A percentile compares a stretch with the other conserved stretches of the same genome.
Conservation (phyloP, 2,888 invertebrate species). For the Eristalis arbustorum region DNA sequence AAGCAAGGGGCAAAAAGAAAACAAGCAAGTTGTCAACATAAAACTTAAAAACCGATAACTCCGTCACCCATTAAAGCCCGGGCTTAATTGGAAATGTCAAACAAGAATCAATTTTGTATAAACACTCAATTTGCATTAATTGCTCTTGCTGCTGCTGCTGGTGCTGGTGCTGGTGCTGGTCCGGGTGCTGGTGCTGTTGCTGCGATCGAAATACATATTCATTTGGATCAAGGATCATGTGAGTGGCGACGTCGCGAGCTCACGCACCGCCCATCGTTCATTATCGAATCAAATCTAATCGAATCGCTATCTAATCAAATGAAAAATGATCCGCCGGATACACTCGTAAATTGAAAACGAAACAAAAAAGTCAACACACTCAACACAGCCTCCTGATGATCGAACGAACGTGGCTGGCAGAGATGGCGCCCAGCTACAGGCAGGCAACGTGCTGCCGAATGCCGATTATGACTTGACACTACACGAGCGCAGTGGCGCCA, state of each 20-base stretch:
- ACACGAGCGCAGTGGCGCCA: conserved; percentile 45
- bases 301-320: conserved; percentile 8
- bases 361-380: conserved; percentile 11
- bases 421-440: conserved; percentile 11
- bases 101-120: conserved; percentile 45
- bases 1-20: not conserved
- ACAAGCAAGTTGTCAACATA: conserved; percentile 29
- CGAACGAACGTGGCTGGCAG: not conserved
- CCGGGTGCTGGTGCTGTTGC: not conserved
- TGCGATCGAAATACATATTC: conserved; percentile 50
- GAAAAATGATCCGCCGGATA: conserved; percentile 12
- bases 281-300: conserved; percentile 43
- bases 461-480: conserved; percentile 48
- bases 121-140: conserved; percentile 58
- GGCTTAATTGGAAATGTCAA: conserved; percentile 62
- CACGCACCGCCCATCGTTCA: conserved; percentile 10
- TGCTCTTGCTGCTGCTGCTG: not conserved
- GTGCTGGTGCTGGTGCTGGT: not conserved
- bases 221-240: conserved; percentile 60
- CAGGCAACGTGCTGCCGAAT: conserved; percentile 15
- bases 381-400: too few species aligned
- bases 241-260: not conserved
- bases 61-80: conserved; percentile 26
- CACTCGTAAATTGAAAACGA: conserved; percentile 6
- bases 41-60: conserved; percentile 37